Evolutionary conservation across 2,888 invertebrate genomes (phyloP), one percentile per base, ranked within the genome.

Genomic region (Endotricha flammealis): DNA sequence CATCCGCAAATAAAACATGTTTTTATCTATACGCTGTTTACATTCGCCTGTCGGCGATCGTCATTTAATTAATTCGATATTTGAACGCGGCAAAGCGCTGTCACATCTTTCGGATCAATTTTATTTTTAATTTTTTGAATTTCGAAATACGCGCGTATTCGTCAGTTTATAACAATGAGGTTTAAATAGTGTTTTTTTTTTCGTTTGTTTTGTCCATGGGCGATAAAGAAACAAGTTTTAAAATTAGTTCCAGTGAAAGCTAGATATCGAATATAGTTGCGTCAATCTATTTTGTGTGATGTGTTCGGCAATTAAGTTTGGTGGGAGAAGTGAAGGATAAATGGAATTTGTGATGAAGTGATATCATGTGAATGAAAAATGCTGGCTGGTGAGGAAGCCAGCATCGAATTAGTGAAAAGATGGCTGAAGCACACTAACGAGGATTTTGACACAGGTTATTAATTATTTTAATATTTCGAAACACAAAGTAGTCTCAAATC

Each of bases 61-160:
- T 76, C 68, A 67, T 75, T 77, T 74, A 76, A 81, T 81, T 79
- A 81, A 79, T 79, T 76, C 72, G 72, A 77, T 75, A 76, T 80
- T 76, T 71, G 79, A 76, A 74, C 74, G 64, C 66, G 53, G 66
- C 54, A 63, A 63, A 57, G 68, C 59, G 62, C 64, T 72, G 77
- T 73, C 74, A 71, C 64, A 46, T 64, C 41, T 46, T 49, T 50
- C 31, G 55, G 47, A 34, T 39, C 41, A 39, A 46, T 51, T 49
- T 51, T 50, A 51, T 46, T 52, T 51, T 42, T 42, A 42, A 44
- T 41, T 49, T 47, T 43, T 42, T 47, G 42, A 45, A 46, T 39
- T 36, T 41, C 44, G 32, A 34, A 33, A 44, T 51, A 49, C 52
- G 49, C 42, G 47, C 44, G 49, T 49, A 46, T 47, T 58, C 46